phyloP scores from a whole-genome alignment of 2,113 vertebrate genomes.

The Scalopus aquaticus region DNA sequence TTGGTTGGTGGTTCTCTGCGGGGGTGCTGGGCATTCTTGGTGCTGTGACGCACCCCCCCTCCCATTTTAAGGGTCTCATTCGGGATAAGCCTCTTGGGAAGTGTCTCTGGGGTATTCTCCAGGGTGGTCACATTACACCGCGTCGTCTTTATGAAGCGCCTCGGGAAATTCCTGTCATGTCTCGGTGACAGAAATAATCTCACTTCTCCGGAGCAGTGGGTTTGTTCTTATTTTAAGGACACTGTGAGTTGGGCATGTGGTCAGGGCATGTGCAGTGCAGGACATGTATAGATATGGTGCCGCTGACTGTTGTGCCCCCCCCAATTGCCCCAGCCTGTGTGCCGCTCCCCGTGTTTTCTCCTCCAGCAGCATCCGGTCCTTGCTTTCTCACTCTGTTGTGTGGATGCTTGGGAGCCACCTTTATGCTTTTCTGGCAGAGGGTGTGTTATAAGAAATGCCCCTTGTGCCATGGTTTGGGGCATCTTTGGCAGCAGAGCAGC shows the following conservation, averaged over 20 bases:
- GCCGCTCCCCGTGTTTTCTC: neutral
- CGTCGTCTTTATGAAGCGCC: neutral
- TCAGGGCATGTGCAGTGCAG: neutral
- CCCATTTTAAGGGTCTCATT: slow-evolving; percentile 12
- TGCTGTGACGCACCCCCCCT: neutral
- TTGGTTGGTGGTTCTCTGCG: slow-evolving; percentile 14
- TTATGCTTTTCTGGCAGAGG: neutral
- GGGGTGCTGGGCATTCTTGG: neutral
- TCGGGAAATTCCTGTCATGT: slow-evolving; percentile 29
- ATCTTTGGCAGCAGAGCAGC: neutral
- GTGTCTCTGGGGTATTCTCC: neutral
- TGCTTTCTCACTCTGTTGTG: neutral
- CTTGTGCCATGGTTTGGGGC: neutral
- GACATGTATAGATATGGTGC: neutral
- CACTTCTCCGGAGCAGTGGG: neutral
- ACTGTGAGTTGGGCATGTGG: slow-evolving; percentile 34
- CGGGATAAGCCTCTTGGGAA: neutral
- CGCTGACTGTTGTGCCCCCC: neutral
- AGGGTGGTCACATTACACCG: neutral
- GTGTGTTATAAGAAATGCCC: neutral
- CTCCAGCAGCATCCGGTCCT: neutral
- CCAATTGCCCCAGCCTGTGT: neutral
- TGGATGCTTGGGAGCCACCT: neutral
- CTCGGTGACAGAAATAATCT: slow-evolving; percentile 41
- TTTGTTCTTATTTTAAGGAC: slow-evolving; percentile 63